Evolutionary conservation across 2,113 vertebrate genomes (phyloP), one percentile per base, ranked within the genome.

Genomic region (Podilymbus podiceps): DNA sequence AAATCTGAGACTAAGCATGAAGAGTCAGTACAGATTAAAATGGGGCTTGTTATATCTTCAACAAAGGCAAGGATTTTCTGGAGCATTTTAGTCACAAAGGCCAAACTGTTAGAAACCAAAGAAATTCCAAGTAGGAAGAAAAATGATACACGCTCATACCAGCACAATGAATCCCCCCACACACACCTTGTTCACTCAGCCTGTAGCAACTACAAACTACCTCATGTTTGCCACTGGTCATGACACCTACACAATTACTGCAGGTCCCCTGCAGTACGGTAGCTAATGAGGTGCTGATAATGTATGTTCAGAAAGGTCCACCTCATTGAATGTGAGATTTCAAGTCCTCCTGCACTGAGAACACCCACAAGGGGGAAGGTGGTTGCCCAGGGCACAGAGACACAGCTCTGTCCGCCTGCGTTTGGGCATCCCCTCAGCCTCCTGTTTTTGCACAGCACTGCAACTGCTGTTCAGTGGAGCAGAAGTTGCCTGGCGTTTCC

Each of bases 221-320:
- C 27, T 28, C 1, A 2, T 22, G 22, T 52, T 93, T 76, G 50
- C 40, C 72, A 59, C 46, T 3, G 14, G 44, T 24, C 71, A 33
- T 19, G 80, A 83, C 68, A 77, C 50, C 92, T 58, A 60, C 47
- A 16, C 52, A 85, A 40, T 60, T 90, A 66, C 58, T 17, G 55
- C 46, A 49, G 77, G 69, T 81, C 13, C 52, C 47, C 22, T 38
- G 72, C 59, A 62, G 21, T 31, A 46, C 0, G 0, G 42, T 28
- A 77, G 55, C 59, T 95, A 93, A 73, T 90, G 88, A 83, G n/a
- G 50, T 69, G 72, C 67, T 92, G 79, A 40, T 69, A 53, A 73
- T 22, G 17, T 21, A 35, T 30, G 35, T 76, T 67, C 53, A 77
- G 81, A 60, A 60, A 62, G 49, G 28, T 31, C 20, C 50, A 77